Conservation (phyloP, 1,140 invertebrate species). For the Cherax destructor region DNA sequence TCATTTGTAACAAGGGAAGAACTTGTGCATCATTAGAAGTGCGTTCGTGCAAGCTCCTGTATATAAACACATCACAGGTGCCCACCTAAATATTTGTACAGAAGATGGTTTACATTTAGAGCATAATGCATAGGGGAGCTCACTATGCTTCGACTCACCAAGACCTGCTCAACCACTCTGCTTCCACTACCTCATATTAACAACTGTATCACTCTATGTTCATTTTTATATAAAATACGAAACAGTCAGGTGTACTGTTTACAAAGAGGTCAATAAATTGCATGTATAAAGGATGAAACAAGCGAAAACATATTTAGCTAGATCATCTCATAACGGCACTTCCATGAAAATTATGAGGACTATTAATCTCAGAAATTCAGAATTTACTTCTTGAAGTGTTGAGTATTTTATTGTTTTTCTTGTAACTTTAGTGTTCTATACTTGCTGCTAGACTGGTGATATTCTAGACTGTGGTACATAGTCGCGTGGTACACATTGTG, state of each 20-base stretch:
- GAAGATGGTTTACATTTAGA: slow-evolving; percentile 28
- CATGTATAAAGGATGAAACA: neutral
- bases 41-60: slow-evolving; percentile 34
- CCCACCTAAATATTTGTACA: slow-evolving; percentile 39
- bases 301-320: neutral
- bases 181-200: neutral
- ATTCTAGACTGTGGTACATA: too few species aligned
- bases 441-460: too few species aligned
- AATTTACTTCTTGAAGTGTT: neutral
- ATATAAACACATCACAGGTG: slow-evolving; percentile 26
- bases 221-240: neutral
- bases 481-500: too few species aligned
- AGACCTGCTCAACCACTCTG: neutral
- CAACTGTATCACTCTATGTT: neutral
- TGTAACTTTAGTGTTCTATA: too few species aligned
- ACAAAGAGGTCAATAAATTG: neutral
- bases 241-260: neutral
- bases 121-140: slow-evolving; percentile 23
- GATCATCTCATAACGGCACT: neutral
- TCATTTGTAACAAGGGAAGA: slow-evolving; percentile 34
- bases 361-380: neutral
- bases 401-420: too few species aligned
- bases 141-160: neutral
- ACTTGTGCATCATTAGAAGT: slow-evolving; percentile 30
- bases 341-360: neutral